These are phyloP conservation scores for Uloborus plumipes DNA, from an alignment of 2,888 invertebrate species.

Conservation along the genomic window DNA sequence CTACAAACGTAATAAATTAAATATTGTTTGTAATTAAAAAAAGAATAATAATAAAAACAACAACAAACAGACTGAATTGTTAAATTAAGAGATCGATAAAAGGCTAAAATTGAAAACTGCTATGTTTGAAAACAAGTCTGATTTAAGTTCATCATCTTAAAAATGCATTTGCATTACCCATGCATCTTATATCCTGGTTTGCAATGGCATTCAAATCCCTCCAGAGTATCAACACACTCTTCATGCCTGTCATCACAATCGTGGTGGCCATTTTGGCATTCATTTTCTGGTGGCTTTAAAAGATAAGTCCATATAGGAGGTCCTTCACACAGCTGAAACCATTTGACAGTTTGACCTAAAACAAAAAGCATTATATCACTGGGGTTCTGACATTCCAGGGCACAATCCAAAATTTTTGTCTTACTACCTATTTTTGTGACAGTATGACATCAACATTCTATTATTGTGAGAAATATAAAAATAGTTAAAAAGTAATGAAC, in stretches of 20 bases:
- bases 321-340: slow-evolving; percentile 64
- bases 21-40: no score
- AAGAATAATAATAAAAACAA: no score
- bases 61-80: no score
- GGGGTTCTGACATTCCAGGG: background rate
- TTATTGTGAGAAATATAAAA: background rate
- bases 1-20: no score
- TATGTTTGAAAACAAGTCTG: no score
- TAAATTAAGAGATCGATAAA: background rate
- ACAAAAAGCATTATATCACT: background rate
- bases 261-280: slow-evolving; percentile 91
- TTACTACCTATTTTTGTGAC: no score
- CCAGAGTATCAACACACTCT: slow-evolving; percentile 85
- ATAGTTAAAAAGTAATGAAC: background rate
- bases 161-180: slow-evolving; percentile 73
- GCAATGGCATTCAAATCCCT: slow-evolving; percentile 89
- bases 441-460: no score
- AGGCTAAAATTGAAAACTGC: no score
- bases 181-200: slow-evolving; percentile 71
- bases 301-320: slow-evolving; percentile 84
- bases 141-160: no score
- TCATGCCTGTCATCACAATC: slow-evolving; percentile 89
- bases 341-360: slow-evolving; percentile 56
- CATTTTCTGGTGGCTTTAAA: slow-evolving; percentile 91
- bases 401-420: no score